A percentile compares a stretch with the other conserved stretches of the same genome.
These are phyloP conservation scores for Thera britannica DNA, from an alignment of 2,888 invertebrate genomes.

Conservation along the genomic window DNA sequence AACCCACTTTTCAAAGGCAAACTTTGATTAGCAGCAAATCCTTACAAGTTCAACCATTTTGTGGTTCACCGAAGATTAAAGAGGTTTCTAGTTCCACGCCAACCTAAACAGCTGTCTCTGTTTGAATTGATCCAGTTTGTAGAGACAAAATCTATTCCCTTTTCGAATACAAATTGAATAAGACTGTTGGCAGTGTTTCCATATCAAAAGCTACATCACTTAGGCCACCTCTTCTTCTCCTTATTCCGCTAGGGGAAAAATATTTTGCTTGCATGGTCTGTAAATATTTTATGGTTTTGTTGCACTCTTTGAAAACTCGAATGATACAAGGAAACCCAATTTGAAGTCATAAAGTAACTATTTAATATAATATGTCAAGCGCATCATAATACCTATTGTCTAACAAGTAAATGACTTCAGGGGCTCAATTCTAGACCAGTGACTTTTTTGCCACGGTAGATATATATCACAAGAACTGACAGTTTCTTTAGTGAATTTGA, in stretches of 20 bases:
- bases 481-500: no score
- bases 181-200: background rate
- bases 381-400: no score
- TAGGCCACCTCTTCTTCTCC: background rate
- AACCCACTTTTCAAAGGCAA: constrained; percentile 36
- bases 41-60: constrained; percentile 47
- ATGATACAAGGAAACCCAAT: background rate
- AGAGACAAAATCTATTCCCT: constrained; percentile 2
- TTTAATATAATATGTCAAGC: no score
- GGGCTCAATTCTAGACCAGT: no score
- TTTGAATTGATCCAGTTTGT: constrained; percentile 25
- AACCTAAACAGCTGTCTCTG: constrained; percentile 29
- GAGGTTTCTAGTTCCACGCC: constrained; percentile 28
- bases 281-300: background rate
- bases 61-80: constrained; percentile 50
- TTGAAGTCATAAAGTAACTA: background rate
- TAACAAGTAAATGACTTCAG: no score
- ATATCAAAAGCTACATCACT: background rate
- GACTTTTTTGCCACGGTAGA: no score
- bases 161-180: background rate
- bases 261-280: background rate
- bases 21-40: constrained; percentile 51
- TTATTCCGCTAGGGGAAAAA: background rate
- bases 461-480: no score
- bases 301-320: background rate